Evolutionary conservation across 2,888 invertebrate genomes (phyloP).

Genomic region (Celastrina argiolus): DNA sequence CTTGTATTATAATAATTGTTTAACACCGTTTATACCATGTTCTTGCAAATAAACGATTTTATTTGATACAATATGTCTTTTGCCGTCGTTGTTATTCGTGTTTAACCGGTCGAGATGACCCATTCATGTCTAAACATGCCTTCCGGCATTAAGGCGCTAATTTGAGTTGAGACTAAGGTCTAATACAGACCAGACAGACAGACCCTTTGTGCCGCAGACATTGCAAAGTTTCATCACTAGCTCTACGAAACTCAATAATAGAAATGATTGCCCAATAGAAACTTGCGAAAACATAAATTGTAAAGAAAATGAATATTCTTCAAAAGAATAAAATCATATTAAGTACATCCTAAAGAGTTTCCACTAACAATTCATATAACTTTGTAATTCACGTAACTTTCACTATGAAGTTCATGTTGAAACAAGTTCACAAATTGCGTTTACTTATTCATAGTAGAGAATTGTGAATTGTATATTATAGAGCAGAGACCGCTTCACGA

Average conservation of each 20-base stretch:
- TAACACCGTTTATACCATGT: too few relatives aligned
- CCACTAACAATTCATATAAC: neutral
- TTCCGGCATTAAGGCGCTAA: too few relatives aligned
- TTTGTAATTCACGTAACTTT: neutral
- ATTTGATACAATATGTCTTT: too few relatives aligned
- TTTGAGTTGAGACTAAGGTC: too few relatives aligned
- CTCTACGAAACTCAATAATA: neutral
- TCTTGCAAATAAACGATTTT: too few relatives aligned
- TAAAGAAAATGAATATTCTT: neutral
- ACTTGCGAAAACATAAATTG: neutral
- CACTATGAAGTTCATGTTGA: conserved; percentile 6
- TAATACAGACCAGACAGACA: too few relatives aligned
- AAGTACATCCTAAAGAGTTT: neutral
- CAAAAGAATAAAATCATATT: neutral
- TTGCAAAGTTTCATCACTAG: too few relatives aligned
- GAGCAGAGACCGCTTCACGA: neutral
- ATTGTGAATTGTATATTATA: conserved; percentile 2
- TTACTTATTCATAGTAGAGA: neutral
- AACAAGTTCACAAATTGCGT: neutral
- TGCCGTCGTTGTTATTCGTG: too few relatives aligned
- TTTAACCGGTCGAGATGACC: too few relatives aligned
- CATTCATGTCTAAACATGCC: too few relatives aligned
- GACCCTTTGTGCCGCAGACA: too few relatives aligned
- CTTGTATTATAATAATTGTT: too few relatives aligned
- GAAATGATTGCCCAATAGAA: neutral